Conservation (phyloP, 2,113 vertebrate species). For the Rhinopomastus cyanomelas region DNA sequence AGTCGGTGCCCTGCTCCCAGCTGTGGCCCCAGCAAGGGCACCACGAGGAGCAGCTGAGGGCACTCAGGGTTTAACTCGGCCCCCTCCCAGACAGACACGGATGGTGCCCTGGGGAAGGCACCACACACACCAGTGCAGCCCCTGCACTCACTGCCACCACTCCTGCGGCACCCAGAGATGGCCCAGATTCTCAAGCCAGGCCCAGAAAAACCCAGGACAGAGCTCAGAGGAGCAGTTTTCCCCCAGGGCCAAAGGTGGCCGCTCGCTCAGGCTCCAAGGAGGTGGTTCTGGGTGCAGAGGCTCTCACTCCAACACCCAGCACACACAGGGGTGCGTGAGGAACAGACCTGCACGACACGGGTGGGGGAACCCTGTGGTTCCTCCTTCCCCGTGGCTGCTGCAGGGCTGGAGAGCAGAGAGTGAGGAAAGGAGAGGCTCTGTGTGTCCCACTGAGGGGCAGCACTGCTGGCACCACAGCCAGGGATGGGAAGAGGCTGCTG, state of each 20-base stretch:
- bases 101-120: not conserved
- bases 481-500: not conserved
- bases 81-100: not conserved
- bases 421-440: not conserved
- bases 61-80: not conserved
- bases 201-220: not conserved
- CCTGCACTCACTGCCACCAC: not conserved
- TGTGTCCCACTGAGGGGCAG: not conserved
- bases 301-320: not conserved
- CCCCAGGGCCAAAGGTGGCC: not conserved
- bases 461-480: accelerated
- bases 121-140: not conserved
- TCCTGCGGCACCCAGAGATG: not conserved
- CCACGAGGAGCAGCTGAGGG: not conserved
- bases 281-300: not conserved
- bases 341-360: too few relatives aligned
- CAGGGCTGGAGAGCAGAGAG: not conserved
- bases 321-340: too few relatives aligned
- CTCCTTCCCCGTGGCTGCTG: not conserved
- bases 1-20: constrained; percentile 29
- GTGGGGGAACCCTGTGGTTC: too few relatives aligned
- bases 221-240: not conserved
- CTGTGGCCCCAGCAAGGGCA: constrained; percentile 14
- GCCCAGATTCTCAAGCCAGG: not conserved
- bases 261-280: not conserved